Base-by-base conservation (phyloP, 2,797 vertebrate genomes). In the Poecilia picta region DNA sequence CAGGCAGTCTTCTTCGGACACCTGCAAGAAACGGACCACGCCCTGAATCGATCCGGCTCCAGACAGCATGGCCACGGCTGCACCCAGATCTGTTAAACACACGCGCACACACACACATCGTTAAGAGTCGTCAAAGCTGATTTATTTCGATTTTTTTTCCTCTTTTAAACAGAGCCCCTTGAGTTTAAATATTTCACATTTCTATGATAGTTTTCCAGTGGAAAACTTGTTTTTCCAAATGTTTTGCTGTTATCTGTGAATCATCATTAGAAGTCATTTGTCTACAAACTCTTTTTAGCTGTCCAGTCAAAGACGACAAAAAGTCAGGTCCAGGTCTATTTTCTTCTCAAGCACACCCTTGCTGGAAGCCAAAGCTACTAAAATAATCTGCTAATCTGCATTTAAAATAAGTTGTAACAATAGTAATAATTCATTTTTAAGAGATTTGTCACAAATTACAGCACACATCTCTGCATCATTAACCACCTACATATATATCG, bases 21-120 rank as follows among this genome's bases (percentile, higher is more conserved):
- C 81, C 93, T 99, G 98, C 72, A 98, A 91, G 91, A 98, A 98
- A 1, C 96, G 96, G 49, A 98, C 96, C 76, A 98, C 96, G 0
- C 98, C 98, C 85, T 96, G 96, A 66, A 97, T 86, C 0, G 66
- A 18, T 0, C 96, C 93, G 1, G 36, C 59, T 0, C 96, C 96
- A 0, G 89, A 88, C 47, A 99, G 33, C 90, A 98, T 98, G 12
- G 96, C 97, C 89, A 98, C 98, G 0, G 97, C 98, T 1, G 95
- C 91, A 0, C 95, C 97, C 45, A 96, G 89, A 73, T 95, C 96
- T 93, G 86, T 87, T 91, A 81, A 0, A 47, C 5, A 64, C 2
- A 49, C 0, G 33, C 7, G 47, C 0, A 75, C 77, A 75, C 76
- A 78, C 1, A 73, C 1, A 43, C 0, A 16, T 49, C 2, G 2